Evolutionary conservation across 2,888 invertebrate genomes (phyloP).

Genomic region (Sericinus montela): DNA sequence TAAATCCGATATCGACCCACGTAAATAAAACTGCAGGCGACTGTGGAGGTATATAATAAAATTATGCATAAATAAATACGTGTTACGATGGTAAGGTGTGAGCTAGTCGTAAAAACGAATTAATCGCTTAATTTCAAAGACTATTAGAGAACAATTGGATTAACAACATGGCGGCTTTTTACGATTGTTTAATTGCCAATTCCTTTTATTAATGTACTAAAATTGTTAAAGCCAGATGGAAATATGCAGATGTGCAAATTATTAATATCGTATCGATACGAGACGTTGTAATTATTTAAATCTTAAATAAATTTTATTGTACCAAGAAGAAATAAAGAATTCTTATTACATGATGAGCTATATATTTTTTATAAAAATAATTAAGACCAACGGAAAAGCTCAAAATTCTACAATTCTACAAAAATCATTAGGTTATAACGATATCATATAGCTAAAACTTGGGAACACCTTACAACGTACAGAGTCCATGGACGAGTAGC

Average conservation of each 20-base stretch:
- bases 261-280: background rate
- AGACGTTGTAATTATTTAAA: too few relatives aligned
- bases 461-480: too few relatives aligned
- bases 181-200: slow-evolving; percentile 5
- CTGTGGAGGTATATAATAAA: slow-evolving; percentile 15
- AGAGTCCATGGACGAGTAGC: too few relatives aligned
- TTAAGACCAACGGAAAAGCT: too few relatives aligned
- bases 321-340: too few relatives aligned
- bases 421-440: too few relatives aligned
- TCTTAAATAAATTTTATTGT: too few relatives aligned
- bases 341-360: too few relatives aligned
- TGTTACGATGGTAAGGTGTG: slow-evolving; percentile 11
- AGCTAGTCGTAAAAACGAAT: slow-evolving; percentile 18
- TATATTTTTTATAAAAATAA: too few relatives aligned
- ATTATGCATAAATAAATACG: slow-evolving; percentile 19
- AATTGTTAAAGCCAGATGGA: background rate
- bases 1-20: slow-evolving; percentile 8
- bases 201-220: background rate
- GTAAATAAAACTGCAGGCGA: slow-evolving; percentile 18
- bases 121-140: slow-evolving; percentile 15
- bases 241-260: background rate
- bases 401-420: too few relatives aligned
- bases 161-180: background rate
- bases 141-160: slow-evolving; percentile 16
- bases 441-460: too few relatives aligned